Evolutionary conservation across 2,113 vertebrate genomes (phyloP), one percentile per base, ranked within the genome.

Genomic region (Turdus rufiventris): DNA sequence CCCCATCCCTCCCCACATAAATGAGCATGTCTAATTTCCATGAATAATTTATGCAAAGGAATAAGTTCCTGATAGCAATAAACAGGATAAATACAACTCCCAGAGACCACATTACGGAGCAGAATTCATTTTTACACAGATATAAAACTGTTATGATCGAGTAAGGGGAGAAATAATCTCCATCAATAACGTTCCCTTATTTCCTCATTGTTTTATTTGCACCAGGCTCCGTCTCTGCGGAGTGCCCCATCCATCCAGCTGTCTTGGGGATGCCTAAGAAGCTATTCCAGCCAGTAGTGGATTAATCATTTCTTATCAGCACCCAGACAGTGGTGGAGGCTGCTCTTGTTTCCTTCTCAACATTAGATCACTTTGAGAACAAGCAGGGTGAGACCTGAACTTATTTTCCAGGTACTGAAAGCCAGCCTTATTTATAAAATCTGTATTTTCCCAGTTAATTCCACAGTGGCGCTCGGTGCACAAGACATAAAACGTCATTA

Each of bases 21-120:
- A 83, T 48, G 57, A 91, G 67, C 31, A 4, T 14, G 43, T 88
- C 91, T 97, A 88, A 97, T 94, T 93, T 61, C 68, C 68, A 58
- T 91, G 85, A 94, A 94, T 97, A 97, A 97, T 96, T 95, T 96
- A 95, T 96, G 94, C 93, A 92, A 85, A 86, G 62, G 88, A 96
- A 92, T 93, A 95, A 95, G 90, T 92, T 94, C 84, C 93, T 85
- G 83, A 92, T 92, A 60, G 88, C 88, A 95, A 94, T 96, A 93
- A 94, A 89, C 88, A 88, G 94, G 82, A 97, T 95, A 96, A 97
- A 96, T 94, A 94, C 88, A 93, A 61, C 91, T 95, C 94, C 96
- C 94, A 78, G 85, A 91, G 93, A 95, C 47, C 84, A n/a, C 88
- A 91, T 97, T 96, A 96, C 42, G 2, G 14, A 68, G 71, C 16